Conservation (phyloP, 2,888 invertebrate genomes). For the Lasioglossum vierecki region DNA sequence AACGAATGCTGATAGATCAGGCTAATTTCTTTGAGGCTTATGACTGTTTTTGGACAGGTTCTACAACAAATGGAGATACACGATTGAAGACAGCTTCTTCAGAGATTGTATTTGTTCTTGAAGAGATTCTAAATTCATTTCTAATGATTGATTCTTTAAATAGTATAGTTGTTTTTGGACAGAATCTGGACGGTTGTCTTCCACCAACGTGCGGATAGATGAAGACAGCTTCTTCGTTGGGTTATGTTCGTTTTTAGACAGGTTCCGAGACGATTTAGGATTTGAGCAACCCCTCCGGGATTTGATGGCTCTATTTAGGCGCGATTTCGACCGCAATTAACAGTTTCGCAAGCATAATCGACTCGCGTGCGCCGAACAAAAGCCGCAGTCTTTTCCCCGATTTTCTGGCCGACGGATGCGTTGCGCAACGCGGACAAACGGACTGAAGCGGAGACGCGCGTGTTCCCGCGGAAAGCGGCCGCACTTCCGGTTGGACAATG, state of each 20-base stretch:
- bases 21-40: too few relatives aligned
- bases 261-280: not conserved
- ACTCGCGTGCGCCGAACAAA: constrained; percentile 24
- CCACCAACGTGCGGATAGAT: too few relatives aligned
- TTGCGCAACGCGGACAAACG: constrained; percentile 54
- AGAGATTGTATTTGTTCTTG: not conserved
- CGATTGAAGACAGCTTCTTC: not conserved
- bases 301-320: not conserved
- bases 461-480: constrained; percentile 52
- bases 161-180: too few relatives aligned
- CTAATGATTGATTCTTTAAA: not conserved
- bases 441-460: constrained; percentile 49
- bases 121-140: not conserved
- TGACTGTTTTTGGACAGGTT: too few relatives aligned
- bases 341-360: not conserved
- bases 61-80: too few relatives aligned
- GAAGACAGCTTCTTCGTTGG: too few relatives aligned
- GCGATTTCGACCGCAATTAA: not conserved
- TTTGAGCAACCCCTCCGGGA: not conserved
- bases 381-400: constrained; percentile 45
- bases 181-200: too few relatives aligned
- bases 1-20: not conserved
- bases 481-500: constrained; percentile 58
- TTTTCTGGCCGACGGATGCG: constrained; percentile 39
- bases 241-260: not conserved